Conservation (phyloP, 2,797 vertebrate species). For the Peromyscus attwateri region DNA sequence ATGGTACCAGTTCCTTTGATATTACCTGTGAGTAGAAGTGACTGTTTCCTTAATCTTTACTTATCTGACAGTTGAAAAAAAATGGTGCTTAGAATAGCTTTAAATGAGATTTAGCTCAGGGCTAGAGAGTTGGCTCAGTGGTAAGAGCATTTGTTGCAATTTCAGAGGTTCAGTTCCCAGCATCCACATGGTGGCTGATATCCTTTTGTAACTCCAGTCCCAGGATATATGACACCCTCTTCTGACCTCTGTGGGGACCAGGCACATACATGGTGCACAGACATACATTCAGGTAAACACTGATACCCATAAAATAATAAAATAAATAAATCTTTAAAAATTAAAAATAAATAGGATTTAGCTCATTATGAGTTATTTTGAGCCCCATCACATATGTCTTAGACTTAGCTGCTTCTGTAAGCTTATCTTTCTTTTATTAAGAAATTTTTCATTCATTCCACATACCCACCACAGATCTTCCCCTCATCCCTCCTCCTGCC, state of each 20-base stretch:
- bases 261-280: background rate
- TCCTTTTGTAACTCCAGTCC: background rate
- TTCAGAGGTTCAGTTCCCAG: background rate
- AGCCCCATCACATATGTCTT: background rate
- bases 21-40: background rate
- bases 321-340: background rate
- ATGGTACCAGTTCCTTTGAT: background rate
- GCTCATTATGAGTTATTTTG: slow-evolving; percentile 48
- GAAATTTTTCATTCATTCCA: no score
- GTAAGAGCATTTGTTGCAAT: background rate
- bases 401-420: slow-evolving; percentile 7
- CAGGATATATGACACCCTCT: background rate
- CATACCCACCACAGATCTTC: no score
- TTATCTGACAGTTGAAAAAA: slow-evolving; percentile 43
- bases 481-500: no score
- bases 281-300: background rate
- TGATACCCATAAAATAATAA: background rate
- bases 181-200: background rate
- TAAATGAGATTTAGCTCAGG: background rate
- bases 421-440: no score
- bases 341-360: background rate
- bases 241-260: background rate
- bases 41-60: slow-evolving; percentile 24
- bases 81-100: background rate
- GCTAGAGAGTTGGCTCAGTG: background rate